These are phyloP conservation scores for Scaeva pyrastri DNA, from an alignment of 2,888 invertebrate genomes.

Conservation along the genomic window DNA sequence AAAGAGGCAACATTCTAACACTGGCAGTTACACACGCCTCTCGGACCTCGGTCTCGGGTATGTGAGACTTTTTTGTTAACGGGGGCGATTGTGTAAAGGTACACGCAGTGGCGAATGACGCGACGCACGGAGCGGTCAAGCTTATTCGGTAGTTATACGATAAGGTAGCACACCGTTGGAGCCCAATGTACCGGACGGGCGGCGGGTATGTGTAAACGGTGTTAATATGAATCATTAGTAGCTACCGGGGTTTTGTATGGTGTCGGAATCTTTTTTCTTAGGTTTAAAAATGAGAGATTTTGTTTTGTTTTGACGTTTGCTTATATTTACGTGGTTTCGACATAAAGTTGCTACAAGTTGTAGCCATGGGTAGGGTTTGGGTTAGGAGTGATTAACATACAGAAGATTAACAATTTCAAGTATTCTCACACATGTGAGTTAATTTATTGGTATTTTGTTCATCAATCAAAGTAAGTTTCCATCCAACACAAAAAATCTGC, in stretches of 20 bases:
- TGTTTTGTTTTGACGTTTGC: not conserved
- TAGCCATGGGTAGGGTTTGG: too few species aligned
- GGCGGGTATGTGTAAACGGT: slow-evolving; percentile 53
- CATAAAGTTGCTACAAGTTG: too few species aligned
- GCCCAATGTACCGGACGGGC: not conserved
- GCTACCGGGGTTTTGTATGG: slow-evolving; percentile 50
- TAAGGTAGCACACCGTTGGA: too few species aligned
- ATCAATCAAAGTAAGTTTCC: too few species aligned
- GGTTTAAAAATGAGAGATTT: not conserved
- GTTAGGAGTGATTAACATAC: too few species aligned
- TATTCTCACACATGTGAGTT: too few species aligned
- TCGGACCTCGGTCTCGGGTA: too few species aligned
- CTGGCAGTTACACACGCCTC: slow-evolving; percentile 41
- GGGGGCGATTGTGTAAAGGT: slow-evolving; percentile 15
- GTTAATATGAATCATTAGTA: slow-evolving; percentile 67
- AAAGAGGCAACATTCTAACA: slow-evolving; percentile 42
- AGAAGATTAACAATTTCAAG: too few species aligned
- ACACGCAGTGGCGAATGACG: too few species aligned
- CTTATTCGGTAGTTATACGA: not conserved
- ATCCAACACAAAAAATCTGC: too few species aligned
- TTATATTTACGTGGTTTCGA: too few species aligned
- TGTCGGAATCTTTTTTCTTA: not conserved
- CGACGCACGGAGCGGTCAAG: not conserved
- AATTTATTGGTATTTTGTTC: too few species aligned
- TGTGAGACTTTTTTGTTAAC: slow-evolving; percentile 59